These are phyloP conservation scores for Strigops habroptila DNA, from an alignment of 2,113 vertebrate species.

Conservation along the genomic window DNA sequence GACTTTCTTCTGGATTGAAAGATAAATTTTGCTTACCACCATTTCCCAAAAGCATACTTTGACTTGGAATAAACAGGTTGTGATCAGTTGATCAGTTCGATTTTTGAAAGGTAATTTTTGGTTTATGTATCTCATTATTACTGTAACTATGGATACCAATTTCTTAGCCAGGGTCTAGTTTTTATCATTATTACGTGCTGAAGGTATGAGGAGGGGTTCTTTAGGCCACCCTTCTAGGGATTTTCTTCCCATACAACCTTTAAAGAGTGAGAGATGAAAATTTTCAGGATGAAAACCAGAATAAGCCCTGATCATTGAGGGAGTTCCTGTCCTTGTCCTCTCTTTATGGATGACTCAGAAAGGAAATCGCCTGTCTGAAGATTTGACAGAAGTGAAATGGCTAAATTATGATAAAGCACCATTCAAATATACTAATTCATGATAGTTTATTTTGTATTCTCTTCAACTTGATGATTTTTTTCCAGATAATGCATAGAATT, in stretches of 20 bases:
- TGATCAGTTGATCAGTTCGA: neutral
- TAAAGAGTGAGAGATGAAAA: neutral
- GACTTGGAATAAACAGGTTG: neutral
- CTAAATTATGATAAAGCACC: neutral
- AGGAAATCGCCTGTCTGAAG: neutral
- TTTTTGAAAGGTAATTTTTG: neutral
- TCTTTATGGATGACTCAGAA: neutral
- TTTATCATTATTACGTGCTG: neutral
- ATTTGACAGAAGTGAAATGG: neutral
- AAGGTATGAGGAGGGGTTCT: neutral
- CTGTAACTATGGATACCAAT: neutral
- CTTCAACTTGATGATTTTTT: neutral
- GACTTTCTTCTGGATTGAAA: neutral
- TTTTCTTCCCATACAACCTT: neutral
- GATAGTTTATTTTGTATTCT: neutral
- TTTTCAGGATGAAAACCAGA: neutral
- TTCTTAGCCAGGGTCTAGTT: neutral
- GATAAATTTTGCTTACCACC: neutral
- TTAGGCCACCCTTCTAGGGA: neutral
- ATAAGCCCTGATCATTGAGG: neutral
- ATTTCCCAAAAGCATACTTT: neutral
- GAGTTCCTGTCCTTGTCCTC: neutral
- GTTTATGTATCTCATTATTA: neutral
- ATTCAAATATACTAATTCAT: neutral
- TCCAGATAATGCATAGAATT: neutral